These are phyloP conservation scores for Lycorma delicatula DNA, from an alignment of 1,140 invertebrate species.

Conservation along the genomic window DNA sequence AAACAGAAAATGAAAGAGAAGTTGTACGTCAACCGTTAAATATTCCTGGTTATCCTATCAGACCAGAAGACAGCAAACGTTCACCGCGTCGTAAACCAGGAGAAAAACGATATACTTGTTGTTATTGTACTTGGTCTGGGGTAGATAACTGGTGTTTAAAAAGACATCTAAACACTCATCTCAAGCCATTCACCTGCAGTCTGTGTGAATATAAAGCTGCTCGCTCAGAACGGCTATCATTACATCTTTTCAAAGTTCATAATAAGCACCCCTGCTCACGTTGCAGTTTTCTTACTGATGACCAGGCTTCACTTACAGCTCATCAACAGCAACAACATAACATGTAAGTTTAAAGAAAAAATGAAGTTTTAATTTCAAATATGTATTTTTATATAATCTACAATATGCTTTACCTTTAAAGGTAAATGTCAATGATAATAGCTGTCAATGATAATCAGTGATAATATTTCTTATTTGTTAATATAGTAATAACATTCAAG, in stretches of 20 bases:
- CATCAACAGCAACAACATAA: slow-evolving; percentile 45
- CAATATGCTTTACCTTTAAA: too few relatives aligned
- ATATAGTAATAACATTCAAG: too few relatives aligned
- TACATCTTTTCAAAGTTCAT: slow-evolving; percentile 83
- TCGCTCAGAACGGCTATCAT: slow-evolving; percentile 71
- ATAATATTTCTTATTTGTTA: too few relatives aligned
- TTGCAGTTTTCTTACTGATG: slow-evolving; percentile 76
- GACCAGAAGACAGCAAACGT: slow-evolving; percentile 14
- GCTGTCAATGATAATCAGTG: too few relatives aligned
- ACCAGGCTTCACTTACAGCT: slow-evolving; percentile 60
- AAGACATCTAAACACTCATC: slow-evolving; percentile 81
- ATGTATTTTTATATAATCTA: too few relatives aligned
- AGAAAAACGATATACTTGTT: slow-evolving; percentile 62
- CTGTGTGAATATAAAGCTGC: slow-evolving; percentile 88
- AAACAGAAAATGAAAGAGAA: slow-evolving; percentile 2
- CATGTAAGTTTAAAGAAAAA: too few relatives aligned
- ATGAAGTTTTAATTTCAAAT: too few relatives aligned
- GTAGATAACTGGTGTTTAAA: slow-evolving; percentile 92
- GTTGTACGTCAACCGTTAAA: background rate
- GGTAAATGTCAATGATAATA: too few relatives aligned
- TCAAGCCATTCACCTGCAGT: slow-evolving; percentile 80
- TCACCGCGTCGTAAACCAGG: slow-evolving; percentile 14
- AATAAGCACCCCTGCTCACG: slow-evolving; percentile 81
- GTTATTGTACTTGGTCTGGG: slow-evolving; percentile 82
- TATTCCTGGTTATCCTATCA: slow-evolving; percentile 28